Conservation (phyloP, 2,797 vertebrate species). For the Acanthurus lineatus region DNA sequence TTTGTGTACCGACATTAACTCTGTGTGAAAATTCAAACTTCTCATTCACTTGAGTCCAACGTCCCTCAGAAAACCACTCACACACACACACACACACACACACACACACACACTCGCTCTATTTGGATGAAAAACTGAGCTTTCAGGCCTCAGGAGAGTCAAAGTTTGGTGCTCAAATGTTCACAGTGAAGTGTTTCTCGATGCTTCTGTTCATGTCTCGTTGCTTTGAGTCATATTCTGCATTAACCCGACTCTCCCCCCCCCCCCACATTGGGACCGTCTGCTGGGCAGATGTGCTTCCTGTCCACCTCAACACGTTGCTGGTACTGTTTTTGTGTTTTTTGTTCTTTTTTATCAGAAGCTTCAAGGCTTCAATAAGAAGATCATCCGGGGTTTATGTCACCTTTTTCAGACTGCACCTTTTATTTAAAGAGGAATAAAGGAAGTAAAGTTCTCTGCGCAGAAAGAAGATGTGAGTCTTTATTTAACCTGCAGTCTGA, state of each 20-base stretch:
- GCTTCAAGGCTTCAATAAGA: neutral
- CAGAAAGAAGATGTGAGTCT: no score
- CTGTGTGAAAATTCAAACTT: no score
- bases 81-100: no score
- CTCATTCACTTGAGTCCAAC: no score
- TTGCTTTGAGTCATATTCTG: neutral
- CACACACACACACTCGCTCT: no score
- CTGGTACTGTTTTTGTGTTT: neutral
- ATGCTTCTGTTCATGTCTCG: no score
- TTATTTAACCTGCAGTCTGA: no score
- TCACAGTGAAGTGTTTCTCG: neutral
- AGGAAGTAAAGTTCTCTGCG: no score
- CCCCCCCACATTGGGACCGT: constrained; percentile 17
- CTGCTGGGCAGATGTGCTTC: constrained; percentile 22
- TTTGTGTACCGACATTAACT: no score
- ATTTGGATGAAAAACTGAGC: no score
- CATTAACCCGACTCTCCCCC: constrained; percentile 20
- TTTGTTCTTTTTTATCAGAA: neutral
- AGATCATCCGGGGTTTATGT: constrained; percentile 1
- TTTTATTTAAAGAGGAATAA: no score
- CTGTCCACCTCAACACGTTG: constrained; percentile 4
- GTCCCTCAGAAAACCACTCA: no score
- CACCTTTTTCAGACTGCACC: constrained; percentile 13
- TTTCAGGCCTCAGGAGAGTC: neutral
- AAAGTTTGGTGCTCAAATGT: neutral